These are phyloP conservation scores for Hypselothyrea guttata DNA, from an alignment of 2,888 invertebrate species.

Conservation along the genomic window DNA sequence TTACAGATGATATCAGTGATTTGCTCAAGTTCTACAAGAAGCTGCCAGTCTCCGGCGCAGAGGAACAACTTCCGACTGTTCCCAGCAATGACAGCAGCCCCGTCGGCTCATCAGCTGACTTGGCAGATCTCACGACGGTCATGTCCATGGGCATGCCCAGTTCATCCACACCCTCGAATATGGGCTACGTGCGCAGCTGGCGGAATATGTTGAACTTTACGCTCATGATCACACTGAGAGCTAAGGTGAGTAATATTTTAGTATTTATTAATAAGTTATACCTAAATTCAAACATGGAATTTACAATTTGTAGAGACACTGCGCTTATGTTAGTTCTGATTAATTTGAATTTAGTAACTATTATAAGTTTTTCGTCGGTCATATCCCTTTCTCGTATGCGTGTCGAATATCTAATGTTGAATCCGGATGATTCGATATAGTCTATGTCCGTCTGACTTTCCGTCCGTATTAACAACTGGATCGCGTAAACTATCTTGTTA, in stretches of 20 bases:
- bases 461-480: too few species aligned
- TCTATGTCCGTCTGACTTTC: too few species aligned
- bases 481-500: too few species aligned
- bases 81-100: constrained; percentile 19
- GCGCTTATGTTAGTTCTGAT: too few species aligned
- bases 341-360: too few species aligned
- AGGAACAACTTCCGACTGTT: constrained; percentile 53
- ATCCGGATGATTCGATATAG: too few species aligned
- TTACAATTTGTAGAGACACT: too few species aligned
- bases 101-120: constrained; percentile 23
- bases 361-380: too few species aligned
- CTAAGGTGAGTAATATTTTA: constrained; percentile 74
- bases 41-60: constrained; percentile 59
- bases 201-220: constrained; percentile 80
- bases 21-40: constrained; percentile 82
- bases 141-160: constrained; percentile 41
- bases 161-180: constrained; percentile 78
- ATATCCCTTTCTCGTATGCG: too few species aligned
- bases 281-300: too few species aligned
- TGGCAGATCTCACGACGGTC: constrained; percentile 45
- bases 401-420: too few species aligned
- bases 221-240: constrained; percentile 80
- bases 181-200: constrained; percentile 80
- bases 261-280: too few species aligned
- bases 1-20: constrained; percentile 81